Percentiles rank a stretch among this genome's conserved stretches.
Evolutionary conservation across 2,888 invertebrate species (phyloP).

Genomic region (Amitus sp.): DNA sequence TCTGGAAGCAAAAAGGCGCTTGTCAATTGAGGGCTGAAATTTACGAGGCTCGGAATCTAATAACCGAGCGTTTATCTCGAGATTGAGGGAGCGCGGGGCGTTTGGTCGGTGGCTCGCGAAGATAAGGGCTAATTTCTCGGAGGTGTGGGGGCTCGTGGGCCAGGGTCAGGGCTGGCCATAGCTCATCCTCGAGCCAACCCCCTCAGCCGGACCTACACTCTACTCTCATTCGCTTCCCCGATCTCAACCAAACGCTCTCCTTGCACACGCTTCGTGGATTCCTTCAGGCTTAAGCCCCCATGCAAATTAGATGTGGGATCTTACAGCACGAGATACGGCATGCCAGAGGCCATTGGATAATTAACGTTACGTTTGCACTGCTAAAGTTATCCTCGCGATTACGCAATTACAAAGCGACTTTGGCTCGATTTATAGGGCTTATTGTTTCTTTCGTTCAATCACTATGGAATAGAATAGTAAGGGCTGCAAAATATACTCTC

Average conservation of each 20-base stretch:
- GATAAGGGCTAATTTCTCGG: constrained; percentile 64
- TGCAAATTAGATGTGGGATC: constrained; percentile 58
- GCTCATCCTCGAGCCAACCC: constrained; percentile 54
- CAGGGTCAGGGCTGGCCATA: constrained; percentile 59
- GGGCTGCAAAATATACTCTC: too few relatives aligned
- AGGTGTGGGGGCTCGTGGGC: constrained; percentile 45
- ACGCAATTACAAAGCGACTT: not conserved
- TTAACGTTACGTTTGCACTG: constrained; percentile 10
- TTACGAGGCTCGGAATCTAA: constrained; percentile 36
- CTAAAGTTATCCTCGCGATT: constrained; percentile 1
- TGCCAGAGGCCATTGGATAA: constrained; percentile 4
- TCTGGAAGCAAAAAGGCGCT: constrained; percentile 4
- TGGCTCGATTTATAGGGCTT: not conserved
- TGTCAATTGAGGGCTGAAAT: constrained; percentile 9
- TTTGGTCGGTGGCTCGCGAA: constrained; percentile 53
- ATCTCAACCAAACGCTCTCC: constrained; percentile 49
- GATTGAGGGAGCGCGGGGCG: constrained; percentile 53
- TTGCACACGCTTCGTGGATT: constrained; percentile 17
- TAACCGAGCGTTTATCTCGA: constrained; percentile 60
- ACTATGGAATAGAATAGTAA: too few relatives aligned
- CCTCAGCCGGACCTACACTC: constrained; percentile 49
- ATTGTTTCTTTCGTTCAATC: too few relatives aligned
- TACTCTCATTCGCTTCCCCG: constrained; percentile 52
- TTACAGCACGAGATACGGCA: constrained; percentile 33
- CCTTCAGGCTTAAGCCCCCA: constrained; percentile 47